Evolutionary conservation across 2,797 vertebrate genomes (phyloP), one percentile per base, ranked within the genome.

Genomic region (Xenopus petersii): DNA sequence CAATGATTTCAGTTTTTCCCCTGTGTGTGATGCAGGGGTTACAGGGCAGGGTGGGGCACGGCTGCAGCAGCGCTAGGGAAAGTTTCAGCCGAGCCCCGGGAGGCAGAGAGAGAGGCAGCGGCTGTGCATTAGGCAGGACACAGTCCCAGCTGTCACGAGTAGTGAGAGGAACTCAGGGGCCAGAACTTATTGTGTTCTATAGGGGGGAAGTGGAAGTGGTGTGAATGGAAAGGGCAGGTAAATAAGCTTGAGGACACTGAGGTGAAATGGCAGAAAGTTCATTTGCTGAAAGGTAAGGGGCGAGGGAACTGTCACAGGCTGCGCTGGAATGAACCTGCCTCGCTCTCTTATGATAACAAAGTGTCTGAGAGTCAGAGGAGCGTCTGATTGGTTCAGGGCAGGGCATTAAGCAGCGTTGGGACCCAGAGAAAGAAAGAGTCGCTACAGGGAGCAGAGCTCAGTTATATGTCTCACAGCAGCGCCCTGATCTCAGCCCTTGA

Each of bases 41-140:
- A 60, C 55, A 60, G 42, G 26, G 15, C 33, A 74, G 67, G 61
- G 74, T 70, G 61, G 74, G 61, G 51, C 61, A 64, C 10, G 42
- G 5, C 46, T 67, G 64, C 51, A 54, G 17, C 64, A 26, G 26
- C 2, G 26, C 36, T 64, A 47, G 67, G n/a, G 46, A 70, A 76
- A 70, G 13, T 71, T 42, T 65, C 33, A 75, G 67, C 67, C 58
- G 67, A 58, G 33, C 58, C 46, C 17, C 26, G 63, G 55, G 36
- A 42, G 36, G 6, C 51, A 54, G 58, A 49, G 64, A 10, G 64
- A 65, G 4, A 30, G 26, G 30, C 24, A 62, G 64, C 10, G 15
- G 46, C 10, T 9, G 15, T 54, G 15, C 15, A 12, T 1, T 30
- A 30, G 26, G 26, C 26, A 2, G 26, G 26, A 30, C 2, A 30